A percentile compares a stretch with the other conserved stretches of the same genome.
These are phyloP conservation scores for Lanius collurio DNA, from an alignment of 2,113 vertebrate genomes.

Conservation along the genomic window DNA sequence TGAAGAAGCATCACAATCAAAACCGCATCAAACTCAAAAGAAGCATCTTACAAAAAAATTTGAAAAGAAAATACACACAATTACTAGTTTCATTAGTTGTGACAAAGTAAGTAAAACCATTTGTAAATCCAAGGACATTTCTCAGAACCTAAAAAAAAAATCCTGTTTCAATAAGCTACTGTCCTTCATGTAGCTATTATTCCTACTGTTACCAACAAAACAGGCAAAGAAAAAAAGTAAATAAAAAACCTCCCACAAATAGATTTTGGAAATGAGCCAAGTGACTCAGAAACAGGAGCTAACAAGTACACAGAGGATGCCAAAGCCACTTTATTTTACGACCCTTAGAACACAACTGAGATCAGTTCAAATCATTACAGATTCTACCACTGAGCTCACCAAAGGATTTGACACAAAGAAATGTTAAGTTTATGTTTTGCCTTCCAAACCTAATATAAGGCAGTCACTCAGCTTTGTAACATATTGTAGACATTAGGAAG, in stretches of 20 bases:
- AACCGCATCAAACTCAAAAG: background rate
- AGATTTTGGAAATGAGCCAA: background rate
- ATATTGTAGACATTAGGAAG: background rate
- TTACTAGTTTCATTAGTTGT: background rate
- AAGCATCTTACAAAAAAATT: slow-evolving; percentile 15
- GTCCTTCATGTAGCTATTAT: background rate
- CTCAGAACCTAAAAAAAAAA: background rate
- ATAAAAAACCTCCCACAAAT: background rate
- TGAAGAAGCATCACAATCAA: background rate
- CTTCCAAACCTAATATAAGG: background rate
- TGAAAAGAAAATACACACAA: background rate
- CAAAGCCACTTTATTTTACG: background rate
- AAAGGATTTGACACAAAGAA: background rate
- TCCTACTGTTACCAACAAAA: background rate
- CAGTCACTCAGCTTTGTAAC: background rate
- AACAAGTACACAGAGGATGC: background rate
- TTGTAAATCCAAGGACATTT: background rate
- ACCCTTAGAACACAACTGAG: background rate
- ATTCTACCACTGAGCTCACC: background rate
- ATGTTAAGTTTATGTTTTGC: background rate
- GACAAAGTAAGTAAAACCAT: background rate
- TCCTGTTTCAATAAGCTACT: background rate
- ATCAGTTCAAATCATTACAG: background rate
- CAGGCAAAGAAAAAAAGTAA: background rate
- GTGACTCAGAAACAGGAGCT: background rate